Base-by-base conservation (phyloP, 2,113 vertebrate species). In the Pluvialis apricaria region DNA sequence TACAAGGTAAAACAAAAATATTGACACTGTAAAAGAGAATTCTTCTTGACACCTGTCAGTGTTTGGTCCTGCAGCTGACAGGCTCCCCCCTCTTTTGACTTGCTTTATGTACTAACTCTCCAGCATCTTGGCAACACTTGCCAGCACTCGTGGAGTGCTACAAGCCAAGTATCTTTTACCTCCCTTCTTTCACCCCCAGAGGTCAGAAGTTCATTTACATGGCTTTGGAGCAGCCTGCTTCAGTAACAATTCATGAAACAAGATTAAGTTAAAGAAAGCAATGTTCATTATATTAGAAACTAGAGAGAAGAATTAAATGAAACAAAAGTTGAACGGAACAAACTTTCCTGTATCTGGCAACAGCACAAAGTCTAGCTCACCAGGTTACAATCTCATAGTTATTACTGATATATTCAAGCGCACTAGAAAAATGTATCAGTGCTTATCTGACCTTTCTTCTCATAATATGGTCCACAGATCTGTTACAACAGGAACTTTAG, bases 391-490 rank as follows among this genome's bases (percentile, higher is more conserved):
- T 92, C 81, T 92, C 68, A 31, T 51, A 49, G 58, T 81, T 90
- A 78, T 84, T 94, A 65, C 60, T 66, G 66, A 54, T 79, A 73
- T 10, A 88, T 86, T 82, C 42, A 93, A 92, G 77, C 58, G 78
- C 57, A 29, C 66, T 34, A 40, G 65, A 84, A 96, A 92, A 93
- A 94, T 32, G 42, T 68, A 49, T 76, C 80, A 13, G 16, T 84
- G 80, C 83, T 96, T 92, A 82, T 88, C 88, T 96, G 90, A 94
- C 80, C 83, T 96, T 96, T 96, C 80, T 84, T 86, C 88, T 78
- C 51, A 66, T 80, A 92, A 87, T 85, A 88, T 18, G 55, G 62
- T 73, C 82, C 72, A 54, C 38, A 78, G 75, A 90, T 86, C 47
- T 75, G 40, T 84, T 83, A 68, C 9, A 94, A 57, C 11, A 78